Base-by-base conservation (phyloP, 2,113 vertebrate genomes). In the Barnardius zonarius region DNA sequence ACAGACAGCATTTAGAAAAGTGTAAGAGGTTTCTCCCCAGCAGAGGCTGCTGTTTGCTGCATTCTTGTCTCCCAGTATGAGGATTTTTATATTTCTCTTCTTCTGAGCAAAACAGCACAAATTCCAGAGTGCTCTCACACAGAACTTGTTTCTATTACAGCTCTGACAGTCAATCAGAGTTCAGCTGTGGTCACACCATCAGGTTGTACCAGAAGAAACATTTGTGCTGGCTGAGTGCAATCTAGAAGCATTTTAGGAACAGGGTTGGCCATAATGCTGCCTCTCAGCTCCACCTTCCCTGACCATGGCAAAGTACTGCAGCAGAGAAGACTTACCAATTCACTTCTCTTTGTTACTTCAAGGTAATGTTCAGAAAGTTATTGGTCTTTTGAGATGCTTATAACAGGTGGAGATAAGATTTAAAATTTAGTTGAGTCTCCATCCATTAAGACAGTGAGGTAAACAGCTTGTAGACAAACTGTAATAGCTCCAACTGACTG, bases 41-140 rank as follows among this genome's bases (percentile, higher is more conserved):
- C 6, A 96, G 94, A 95, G 91, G 91, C 73, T 97, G 96, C 91
- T 96, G 48, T 95, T 90, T 78, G 64, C 86, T 79, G 70, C 23
- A 23, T 88, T 76, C 35, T 43, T 31, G 16, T 59, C 51, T 67
- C 74, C 23, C 51, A 84, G 15, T 6, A 33, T 0, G 8, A 75
- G 10, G 12, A 8, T 30, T 66, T 49, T 88, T 11, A n/a, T 37
- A 37, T 63, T 77, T 70, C 12, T 88, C 46, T 37, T 78, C 55
- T 49, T 30, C 59, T 63, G 30, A 82, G 25, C 15, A 17, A 20
- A 90, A 9, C 62, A 55, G 39, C 17, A 31, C 23, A 15, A 43
- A 51, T 66, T 46, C 13, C 63, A 24, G 52, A 48, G 52, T 73
- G 39, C 44, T 92, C 2, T 48, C 0, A 1, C 16, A 20, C 48